Evolutionary conservation across 2,113 vertebrate genomes (phyloP), one percentile per base, ranked within the genome.

Genomic region (Phylloscopus whistleri): DNA sequence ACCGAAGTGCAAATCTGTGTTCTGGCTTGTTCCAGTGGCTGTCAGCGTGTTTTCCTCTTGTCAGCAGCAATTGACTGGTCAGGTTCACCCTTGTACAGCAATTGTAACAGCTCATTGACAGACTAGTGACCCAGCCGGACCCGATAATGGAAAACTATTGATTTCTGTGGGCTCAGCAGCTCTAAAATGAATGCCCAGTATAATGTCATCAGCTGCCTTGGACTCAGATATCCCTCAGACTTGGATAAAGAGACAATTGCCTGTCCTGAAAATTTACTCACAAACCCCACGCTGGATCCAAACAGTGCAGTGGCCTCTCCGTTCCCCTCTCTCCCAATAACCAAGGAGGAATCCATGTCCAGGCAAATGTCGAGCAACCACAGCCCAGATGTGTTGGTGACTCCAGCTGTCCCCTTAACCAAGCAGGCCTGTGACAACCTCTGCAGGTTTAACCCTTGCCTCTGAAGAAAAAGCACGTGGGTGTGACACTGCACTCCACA

Each of bases 141-240:
- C 98, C 97, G 98, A 99, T 99, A 99, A 99, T 99, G 99, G 99
- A 99, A 99, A 99, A 98, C 97, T 99, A 99, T 99, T 99, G 99
- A 99, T 99, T 99, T 99, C 98, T 96, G 95, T 97, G 97, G 97
- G 98, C 97, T 98, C 97, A 89, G 98, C 97, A 96, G 98, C 98
- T 98, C 98, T 97, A 97, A 97, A 98, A 98, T 98, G 98, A 98
- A 98, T 93, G 97, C 97, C 97, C 95, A 48, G 96, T 97, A 97
- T 97, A 98, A 98, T 98, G 95, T 97, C 98, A 98, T 99, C 98
- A 98, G 98, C 98, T 98, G 97, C 97, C 97, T 97, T 96, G 95
- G 98, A 97, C 98, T 98, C 95, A 95, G 97, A 96, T 75, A 87
- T 69, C 76, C 55, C 56, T 56, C 28, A 28, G 69, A 91, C 76